These are phyloP conservation scores for Megaceryle maxima DNA, from an alignment of 2,113 vertebrate genomes.

Conservation along the genomic window DNA sequence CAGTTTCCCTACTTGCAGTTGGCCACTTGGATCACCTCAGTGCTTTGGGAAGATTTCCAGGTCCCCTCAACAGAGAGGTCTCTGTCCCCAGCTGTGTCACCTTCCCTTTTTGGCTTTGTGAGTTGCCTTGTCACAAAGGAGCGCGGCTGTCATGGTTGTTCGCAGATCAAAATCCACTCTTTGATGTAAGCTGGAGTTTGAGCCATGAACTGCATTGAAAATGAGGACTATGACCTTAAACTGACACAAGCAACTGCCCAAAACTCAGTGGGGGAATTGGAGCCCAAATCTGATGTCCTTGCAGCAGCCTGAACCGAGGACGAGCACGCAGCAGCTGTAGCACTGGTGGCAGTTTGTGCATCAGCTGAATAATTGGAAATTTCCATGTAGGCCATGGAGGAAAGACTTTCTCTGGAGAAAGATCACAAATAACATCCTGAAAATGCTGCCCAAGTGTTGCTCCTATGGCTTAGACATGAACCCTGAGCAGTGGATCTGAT, in stretches of 20 bases:
- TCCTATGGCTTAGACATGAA: background rate
- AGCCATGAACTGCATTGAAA: background rate
- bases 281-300: background rate
- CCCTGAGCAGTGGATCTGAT: background rate
- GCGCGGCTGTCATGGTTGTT: fast-evolving
- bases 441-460: background rate
- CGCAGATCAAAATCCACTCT: background rate
- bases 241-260: background rate
- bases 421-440: background rate
- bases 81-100: constrained; percentile 13
- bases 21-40: background rate
- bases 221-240: background rate
- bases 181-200: background rate
- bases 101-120: background rate
- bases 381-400: background rate
- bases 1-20: background rate
- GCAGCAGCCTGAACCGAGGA: background rate
- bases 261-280: background rate
- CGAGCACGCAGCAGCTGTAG: fast-evolving
- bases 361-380: background rate
- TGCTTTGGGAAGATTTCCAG: background rate
- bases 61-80: background rate
- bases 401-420: background rate
- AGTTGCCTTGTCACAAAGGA: background rate
- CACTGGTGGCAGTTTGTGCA: background rate